phyloP scores from a whole-genome alignment of 2,888 invertebrate genomes.

The Baronia brevicornis region DNA sequence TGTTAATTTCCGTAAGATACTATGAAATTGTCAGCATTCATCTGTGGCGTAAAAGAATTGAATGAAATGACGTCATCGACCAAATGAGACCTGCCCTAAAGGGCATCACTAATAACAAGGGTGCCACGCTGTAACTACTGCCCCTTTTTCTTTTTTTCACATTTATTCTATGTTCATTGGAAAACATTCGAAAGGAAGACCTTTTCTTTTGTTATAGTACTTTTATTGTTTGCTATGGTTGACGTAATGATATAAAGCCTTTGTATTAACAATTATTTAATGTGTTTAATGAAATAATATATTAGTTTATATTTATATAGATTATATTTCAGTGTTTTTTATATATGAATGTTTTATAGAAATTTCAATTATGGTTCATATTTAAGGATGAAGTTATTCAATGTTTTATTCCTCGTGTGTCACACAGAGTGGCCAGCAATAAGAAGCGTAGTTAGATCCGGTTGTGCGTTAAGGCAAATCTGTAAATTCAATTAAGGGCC shows the following conservation, averaged over 20 bases:
- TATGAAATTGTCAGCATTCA: too few relatives aligned
- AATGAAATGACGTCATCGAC: constrained; percentile 37
- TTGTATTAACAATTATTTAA: too few relatives aligned
- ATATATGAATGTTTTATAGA: too few relatives aligned
- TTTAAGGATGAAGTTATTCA: constrained; percentile 38
- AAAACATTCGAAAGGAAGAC: constrained; percentile 16
- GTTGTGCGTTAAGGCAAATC: constrained; percentile 69
- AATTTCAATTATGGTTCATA: too few relatives aligned
- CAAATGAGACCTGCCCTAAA: constrained; percentile 32
- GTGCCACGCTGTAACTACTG: constrained; percentile 26
- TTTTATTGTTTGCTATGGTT: constrained; percentile 11
- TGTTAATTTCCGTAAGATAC: too few relatives aligned
- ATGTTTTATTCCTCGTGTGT: constrained; percentile 33
- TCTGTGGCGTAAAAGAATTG: constrained; percentile 36
- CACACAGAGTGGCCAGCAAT: too few relatives aligned
- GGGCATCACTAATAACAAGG: constrained; percentile 35
- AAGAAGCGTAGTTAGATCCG: constrained; percentile 48
- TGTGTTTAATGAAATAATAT: background rate
- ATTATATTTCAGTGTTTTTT: constrained; percentile 6
- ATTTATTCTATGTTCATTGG: constrained; percentile 20
- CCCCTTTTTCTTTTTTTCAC: constrained; percentile 24
- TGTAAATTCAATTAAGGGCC: constrained; percentile 71
- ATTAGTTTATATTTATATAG: background rate
- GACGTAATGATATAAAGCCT: constrained; percentile 8
- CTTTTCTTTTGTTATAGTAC: constrained; percentile 11